Conservation (phyloP, 1,140 invertebrate species). For the Drosophila varians region DNA sequence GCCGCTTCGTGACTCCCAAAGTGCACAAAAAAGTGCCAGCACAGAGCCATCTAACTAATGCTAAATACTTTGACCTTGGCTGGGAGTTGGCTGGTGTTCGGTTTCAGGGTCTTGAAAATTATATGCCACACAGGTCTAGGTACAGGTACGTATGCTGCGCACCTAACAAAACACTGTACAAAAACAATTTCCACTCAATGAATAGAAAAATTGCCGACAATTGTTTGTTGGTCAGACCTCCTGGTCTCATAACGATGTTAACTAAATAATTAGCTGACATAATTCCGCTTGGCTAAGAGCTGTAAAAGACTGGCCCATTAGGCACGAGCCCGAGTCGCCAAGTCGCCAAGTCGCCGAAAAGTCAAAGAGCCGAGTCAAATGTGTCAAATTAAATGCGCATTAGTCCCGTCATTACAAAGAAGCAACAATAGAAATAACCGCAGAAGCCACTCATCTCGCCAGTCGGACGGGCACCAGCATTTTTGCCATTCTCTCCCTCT, state of each 20-base stretch:
- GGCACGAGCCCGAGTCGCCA: slow-evolving; percentile 48
- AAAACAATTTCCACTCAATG: slow-evolving; percentile 80
- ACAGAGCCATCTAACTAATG: slow-evolving; percentile 56
- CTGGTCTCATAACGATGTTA: slow-evolving; percentile 55
- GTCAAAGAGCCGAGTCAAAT: slow-evolving; percentile 74
- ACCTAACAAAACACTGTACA: slow-evolving; percentile 40
- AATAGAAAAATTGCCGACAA: slow-evolving; percentile 80
- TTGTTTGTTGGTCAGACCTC: slow-evolving; percentile 48
- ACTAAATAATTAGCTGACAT: slow-evolving; percentile 82
- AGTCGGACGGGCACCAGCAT: not conserved
- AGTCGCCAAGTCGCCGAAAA: slow-evolving; percentile 32
- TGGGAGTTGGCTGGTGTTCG: slow-evolving; percentile 28
- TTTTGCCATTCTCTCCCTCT: not conserved
- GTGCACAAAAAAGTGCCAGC: slow-evolving; percentile 43
- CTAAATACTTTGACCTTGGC: slow-evolving; percentile 80
- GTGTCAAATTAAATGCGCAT: slow-evolving; percentile 82
- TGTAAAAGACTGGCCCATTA: slow-evolving; percentile 64
- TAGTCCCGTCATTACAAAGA: slow-evolving; percentile 71
- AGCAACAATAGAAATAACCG: slow-evolving; percentile 17
- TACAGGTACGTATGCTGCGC: slow-evolving; percentile 3
- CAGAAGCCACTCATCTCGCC: slow-evolving; percentile 9
- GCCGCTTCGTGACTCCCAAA: slow-evolving; percentile 77
- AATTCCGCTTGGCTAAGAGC: slow-evolving; percentile 69
- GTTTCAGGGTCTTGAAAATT: slow-evolving; percentile 79
- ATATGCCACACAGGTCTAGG: slow-evolving; percentile 47